A percentile compares a stretch with the other conserved stretches of the same genome.
Conservation (phyloP, 2,113 vertebrate genomes). For the Serinus canaria region DNA sequence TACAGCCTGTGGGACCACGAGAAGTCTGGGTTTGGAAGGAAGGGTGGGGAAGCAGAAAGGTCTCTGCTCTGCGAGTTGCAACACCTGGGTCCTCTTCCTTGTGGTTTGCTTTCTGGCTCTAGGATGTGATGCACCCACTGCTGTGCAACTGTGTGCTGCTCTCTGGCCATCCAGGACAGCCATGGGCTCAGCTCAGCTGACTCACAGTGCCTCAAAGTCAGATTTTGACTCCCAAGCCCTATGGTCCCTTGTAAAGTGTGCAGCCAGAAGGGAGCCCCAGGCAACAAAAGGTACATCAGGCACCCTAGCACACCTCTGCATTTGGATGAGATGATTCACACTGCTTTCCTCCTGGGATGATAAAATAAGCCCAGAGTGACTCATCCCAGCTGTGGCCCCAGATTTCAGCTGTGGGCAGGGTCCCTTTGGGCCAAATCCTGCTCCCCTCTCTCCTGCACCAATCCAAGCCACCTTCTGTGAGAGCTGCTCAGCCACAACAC, state of each 20-base stretch:
- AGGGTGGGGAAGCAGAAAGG: neutral
- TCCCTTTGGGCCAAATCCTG: neutral
- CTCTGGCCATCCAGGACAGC: neutral
- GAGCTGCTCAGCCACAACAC: neutral
- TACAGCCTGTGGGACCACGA: neutral
- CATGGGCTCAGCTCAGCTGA: neutral
- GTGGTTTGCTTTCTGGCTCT: neutral
- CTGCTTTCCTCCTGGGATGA: neutral
- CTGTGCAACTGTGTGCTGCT: accelerated
- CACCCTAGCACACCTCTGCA: neutral
- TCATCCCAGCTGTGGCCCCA: neutral
- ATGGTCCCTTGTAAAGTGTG: neutral
- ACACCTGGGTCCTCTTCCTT: neutral
- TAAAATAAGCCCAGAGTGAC: neutral
- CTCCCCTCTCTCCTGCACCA: neutral
- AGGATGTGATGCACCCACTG: neutral
- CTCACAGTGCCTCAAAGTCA: neutral
- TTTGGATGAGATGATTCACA: neutral
- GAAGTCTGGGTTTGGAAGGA: neutral
- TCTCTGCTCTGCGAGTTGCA: neutral
- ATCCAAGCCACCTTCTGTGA: accelerated
- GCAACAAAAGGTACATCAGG: neutral
- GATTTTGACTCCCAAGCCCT: neutral
- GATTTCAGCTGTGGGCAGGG: neutral
- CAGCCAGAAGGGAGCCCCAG: neutral